Evolutionary conservation across 2,113 vertebrate genomes (phyloP).

Genomic region (Gavialis gangeticus): DNA sequence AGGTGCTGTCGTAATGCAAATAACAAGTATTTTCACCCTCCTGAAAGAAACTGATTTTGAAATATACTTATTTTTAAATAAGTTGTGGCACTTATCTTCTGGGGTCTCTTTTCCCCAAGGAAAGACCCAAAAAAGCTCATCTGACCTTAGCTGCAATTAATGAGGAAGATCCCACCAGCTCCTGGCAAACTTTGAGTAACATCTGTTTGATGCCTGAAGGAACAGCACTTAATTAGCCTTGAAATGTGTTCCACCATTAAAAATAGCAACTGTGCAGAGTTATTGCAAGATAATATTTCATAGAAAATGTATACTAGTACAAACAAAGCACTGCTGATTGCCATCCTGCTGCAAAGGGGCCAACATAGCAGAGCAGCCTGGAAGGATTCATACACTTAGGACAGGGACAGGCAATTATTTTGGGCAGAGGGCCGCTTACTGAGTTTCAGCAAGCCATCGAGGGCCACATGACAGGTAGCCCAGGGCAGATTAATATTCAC

Average conservation of each 20-base stretch:
- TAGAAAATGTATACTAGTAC: not conserved
- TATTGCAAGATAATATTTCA: not conserved
- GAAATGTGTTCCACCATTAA: not conserved
- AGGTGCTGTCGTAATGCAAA: not conserved
- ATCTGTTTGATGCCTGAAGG: conserved; percentile 2
- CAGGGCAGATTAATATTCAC: too few relatives aligned
- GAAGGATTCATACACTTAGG: not conserved
- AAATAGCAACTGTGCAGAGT: not conserved
- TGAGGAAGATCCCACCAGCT: not conserved
- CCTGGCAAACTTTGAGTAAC: not conserved
- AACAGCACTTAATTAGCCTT: not conserved
- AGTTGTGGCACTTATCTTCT: too few relatives aligned
- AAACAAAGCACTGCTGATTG: not conserved
- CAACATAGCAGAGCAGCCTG: not conserved
- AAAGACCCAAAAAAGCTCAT: not conserved
- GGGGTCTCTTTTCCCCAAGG: not conserved
- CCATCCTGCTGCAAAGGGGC: not conserved
- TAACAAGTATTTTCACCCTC: not conserved
- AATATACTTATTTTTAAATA: too few relatives aligned
- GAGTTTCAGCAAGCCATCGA: too few relatives aligned
- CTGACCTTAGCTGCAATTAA: not conserved
- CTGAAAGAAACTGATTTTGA: not conserved
- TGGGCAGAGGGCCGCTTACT: not conserved
- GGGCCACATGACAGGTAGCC: too few relatives aligned
- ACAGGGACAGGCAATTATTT: not conserved